A percentile compares a stretch with the other conserved stretches of the same genome.
phyloP scores from a whole-genome alignment of 2,797 vertebrate species.

The Ataeniobius toweri region DNA sequence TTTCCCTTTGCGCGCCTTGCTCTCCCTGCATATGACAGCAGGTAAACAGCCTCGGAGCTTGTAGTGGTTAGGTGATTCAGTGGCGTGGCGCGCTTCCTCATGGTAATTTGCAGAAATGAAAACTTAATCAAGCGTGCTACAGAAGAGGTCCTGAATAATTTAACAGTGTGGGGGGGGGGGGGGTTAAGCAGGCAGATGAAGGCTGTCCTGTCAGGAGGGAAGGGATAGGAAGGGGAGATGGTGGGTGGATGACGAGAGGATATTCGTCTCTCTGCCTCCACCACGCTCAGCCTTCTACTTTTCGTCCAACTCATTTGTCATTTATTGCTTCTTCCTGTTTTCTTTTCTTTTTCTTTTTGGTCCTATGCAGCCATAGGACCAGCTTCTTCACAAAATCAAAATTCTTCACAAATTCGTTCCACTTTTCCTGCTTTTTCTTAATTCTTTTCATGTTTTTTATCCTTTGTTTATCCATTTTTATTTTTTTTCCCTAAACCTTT shows the following conservation, averaged over 20 bases:
- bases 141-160: slow-evolving; percentile 89
- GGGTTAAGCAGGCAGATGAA: slow-evolving; percentile 36
- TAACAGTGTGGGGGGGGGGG: slow-evolving; percentile 65
- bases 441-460: background rate
- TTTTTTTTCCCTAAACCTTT: background rate
- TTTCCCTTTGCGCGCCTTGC: slow-evolving; percentile 57
- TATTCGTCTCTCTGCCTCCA: slow-evolving; percentile 10
- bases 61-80: slow-evolving; percentile 78
- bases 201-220: slow-evolving; percentile 33
- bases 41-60: slow-evolving; percentile 84
- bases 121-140: slow-evolving; percentile 90
- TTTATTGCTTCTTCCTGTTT: background rate
- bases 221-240: slow-evolving; percentile 32
- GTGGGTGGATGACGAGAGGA: slow-evolving; percentile 11
- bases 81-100: slow-evolving; percentile 77
- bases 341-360: background rate
- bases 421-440: background rate
- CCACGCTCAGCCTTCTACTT: background rate
- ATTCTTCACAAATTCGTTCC: background rate
- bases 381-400: background rate
- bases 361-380: background rate
- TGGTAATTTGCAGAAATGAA: slow-evolving; percentile 93
- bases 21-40: slow-evolving; percentile 63
- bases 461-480: background rate
- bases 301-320: background rate